Base-by-base conservation (phyloP, 1,140 invertebrate genomes). In the Drosophila lacteicornis region DNA sequence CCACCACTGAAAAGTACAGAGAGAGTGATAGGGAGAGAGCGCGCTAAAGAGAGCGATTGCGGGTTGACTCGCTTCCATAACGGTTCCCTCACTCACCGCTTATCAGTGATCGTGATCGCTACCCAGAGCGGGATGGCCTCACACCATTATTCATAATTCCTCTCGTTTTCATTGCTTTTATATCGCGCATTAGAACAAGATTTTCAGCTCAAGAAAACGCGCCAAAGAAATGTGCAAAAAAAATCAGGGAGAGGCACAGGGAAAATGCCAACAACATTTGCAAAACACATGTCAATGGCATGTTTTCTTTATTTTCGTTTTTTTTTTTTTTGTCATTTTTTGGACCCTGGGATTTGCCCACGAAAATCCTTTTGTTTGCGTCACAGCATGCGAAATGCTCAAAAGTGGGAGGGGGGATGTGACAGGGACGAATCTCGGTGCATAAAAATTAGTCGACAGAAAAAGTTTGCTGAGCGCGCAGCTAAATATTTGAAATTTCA, bases 281-380 rank as follows among this genome's bases (percentile, higher is more conserved):
- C 85, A 68, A 80, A 85, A 91, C 85, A 90, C 86, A 91, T 90
- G 85, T 90, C 85, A 91, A 82, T 80, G 75, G 86, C 82, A 90
- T 90, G 85, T 90, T 82, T 51, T 59, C 47, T 42, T 57, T 22
- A 42, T 38, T 30, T 51, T 22, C n/a, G 38, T 17, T 55, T 33
- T 46, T 22, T 40, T 19, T 33, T 46, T 15, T 46, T 22, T 33
- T 46, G 11, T 46, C 15, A 36, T 62, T 56, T 57, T 50, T 42
- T 57, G 51, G 53, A 49, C 61, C 60, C 53, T 62, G 82, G 69
- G 53, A 83, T 49, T 80, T 76, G 62, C 43, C 61, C 45, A 70
- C 60, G 30, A 67, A 68, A 71, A 79, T 79, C 77, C 77, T 79
- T 74, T 73, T 73, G 67, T 79, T 79, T 79, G 65, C 76, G 76